These are phyloP conservation scores for Zosterops pallidus DNA, from an alignment of 2,113 vertebrate genomes.

Conservation along the genomic window DNA sequence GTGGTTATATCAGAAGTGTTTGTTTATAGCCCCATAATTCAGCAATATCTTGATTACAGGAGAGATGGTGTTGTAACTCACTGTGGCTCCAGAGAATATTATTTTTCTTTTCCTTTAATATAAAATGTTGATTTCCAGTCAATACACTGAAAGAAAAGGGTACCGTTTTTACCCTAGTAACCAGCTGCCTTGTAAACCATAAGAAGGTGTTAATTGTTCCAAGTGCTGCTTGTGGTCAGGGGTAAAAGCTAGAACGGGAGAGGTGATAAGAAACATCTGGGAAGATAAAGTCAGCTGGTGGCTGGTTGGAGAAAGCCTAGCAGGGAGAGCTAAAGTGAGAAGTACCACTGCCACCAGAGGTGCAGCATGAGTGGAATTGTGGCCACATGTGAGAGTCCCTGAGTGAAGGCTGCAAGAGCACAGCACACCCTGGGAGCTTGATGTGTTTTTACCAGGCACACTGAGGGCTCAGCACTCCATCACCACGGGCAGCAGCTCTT, in stretches of 20 bases:
- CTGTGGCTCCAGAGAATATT: constrained; percentile 39
- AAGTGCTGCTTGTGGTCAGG: constrained; percentile 33
- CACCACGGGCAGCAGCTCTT: background rate
- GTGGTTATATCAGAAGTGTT: constrained; percentile 66
- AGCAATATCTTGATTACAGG: constrained; percentile 67
- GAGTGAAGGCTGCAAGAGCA: background rate
- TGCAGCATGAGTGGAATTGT: background rate
- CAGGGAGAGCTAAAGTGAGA: background rate
- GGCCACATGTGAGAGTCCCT: background rate
- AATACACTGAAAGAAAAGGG: constrained; percentile 8
- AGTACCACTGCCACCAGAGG: background rate
- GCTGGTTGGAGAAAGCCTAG: background rate
- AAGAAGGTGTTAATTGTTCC: constrained; percentile 63
- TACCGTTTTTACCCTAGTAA: constrained; percentile 56
- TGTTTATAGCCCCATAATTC: constrained; percentile 70
- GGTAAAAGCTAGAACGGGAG: background rate
- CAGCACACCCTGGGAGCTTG: background rate
- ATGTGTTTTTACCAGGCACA: background rate
- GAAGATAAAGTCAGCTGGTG: constrained; percentile 5
- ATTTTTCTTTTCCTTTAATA: constrained; percentile 65
- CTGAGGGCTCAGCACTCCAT: background rate
- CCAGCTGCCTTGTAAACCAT: constrained; percentile 36
- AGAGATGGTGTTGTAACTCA: constrained; percentile 59
- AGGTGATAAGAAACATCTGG: constrained; percentile 33
- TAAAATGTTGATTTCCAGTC: constrained; percentile 65